phyloP scores from a whole-genome alignment of 2,888 invertebrate species.

The Ecliptopera silaceata region DNA sequence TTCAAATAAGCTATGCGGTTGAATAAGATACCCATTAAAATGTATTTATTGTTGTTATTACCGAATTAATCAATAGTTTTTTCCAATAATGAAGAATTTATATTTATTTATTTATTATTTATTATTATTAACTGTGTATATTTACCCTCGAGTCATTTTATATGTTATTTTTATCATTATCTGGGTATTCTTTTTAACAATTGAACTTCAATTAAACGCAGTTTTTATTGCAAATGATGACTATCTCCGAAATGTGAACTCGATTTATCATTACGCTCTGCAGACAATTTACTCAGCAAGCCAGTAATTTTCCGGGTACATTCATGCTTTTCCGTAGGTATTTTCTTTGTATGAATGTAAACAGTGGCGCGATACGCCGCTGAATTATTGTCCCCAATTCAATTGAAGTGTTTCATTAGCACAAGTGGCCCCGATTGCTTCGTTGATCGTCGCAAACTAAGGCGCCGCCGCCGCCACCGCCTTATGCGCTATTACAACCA shows the following conservation, averaged over 20 bases:
- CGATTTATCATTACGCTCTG: background rate
- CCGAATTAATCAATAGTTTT: slow-evolving; percentile 33
- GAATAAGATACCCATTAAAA: slow-evolving; percentile 23
- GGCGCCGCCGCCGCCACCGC: slow-evolving; percentile 48
- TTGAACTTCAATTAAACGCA: no score
- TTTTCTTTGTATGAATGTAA: slow-evolving; percentile 57
- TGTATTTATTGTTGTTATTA: slow-evolving; percentile 35
- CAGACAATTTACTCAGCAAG: slow-evolving; percentile 11
- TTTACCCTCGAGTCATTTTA: no score
- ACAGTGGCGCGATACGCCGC: slow-evolving; percentile 63
- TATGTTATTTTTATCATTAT: no score
- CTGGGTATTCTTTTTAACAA: no score
- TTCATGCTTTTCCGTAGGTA: slow-evolving; percentile 6
- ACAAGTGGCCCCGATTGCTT: slow-evolving; percentile 83
- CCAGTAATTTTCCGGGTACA: slow-evolving; percentile 18
- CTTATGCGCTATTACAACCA: slow-evolving; percentile 21
- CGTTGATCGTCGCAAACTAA: slow-evolving; percentile 68
- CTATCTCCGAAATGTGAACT: no score
- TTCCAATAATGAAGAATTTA: background rate
- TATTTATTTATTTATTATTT: no score
- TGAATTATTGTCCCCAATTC: slow-evolving; percentile 82
- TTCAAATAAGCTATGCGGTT: slow-evolving; percentile 24
- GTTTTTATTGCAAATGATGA: no score
- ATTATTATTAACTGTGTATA: no score
- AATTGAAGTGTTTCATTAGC: slow-evolving; percentile 82